Conservation (phyloP, 2,888 invertebrate genomes). For the Troides helena region DNA sequence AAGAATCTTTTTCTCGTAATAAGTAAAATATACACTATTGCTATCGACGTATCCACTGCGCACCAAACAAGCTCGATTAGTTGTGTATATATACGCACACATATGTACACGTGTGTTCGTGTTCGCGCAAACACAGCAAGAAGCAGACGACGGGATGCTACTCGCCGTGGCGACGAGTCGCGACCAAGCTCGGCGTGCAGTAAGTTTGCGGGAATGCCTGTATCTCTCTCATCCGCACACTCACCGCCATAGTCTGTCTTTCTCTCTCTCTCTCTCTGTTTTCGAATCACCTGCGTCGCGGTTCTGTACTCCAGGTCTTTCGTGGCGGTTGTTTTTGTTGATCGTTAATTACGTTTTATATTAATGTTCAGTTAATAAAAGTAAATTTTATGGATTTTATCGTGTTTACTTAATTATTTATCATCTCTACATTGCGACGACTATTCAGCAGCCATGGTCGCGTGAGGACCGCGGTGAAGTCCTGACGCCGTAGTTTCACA, state of each 20-base stretch:
- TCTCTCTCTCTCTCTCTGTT: conserved; percentile 30
- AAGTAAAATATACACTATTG: conserved; percentile 12
- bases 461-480: too few relatives aligned
- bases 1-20: too few relatives aligned
- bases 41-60: conserved; percentile 14
- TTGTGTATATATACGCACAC: conserved; percentile 47
- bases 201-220: conserved; percentile 80
- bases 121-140: conserved; percentile 79
- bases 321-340: conserved; percentile 27
- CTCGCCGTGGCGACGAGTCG: conserved; percentile 96
- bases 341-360: conserved; percentile 14
- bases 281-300: conserved; percentile 28
- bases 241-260: conserved; percentile 57
- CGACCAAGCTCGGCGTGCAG: conserved; percentile 96
- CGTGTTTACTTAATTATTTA: too few relatives aligned
- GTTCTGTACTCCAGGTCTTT: conserved; percentile 33
- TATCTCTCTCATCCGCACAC: conserved; percentile 55
- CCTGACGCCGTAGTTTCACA: too few relatives aligned
- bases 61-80: conserved; percentile 25
- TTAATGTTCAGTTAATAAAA: conserved; percentile 1
- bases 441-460: too few relatives aligned
- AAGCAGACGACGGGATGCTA: conserved; percentile 87
- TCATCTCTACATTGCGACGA: too few relatives aligned
- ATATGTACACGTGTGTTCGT: conserved; percentile 73
- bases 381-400: too few relatives aligned